Base-by-base conservation (phyloP, 2,113 vertebrate genomes). In the Reinhardtius hippoglossoides region DNA sequence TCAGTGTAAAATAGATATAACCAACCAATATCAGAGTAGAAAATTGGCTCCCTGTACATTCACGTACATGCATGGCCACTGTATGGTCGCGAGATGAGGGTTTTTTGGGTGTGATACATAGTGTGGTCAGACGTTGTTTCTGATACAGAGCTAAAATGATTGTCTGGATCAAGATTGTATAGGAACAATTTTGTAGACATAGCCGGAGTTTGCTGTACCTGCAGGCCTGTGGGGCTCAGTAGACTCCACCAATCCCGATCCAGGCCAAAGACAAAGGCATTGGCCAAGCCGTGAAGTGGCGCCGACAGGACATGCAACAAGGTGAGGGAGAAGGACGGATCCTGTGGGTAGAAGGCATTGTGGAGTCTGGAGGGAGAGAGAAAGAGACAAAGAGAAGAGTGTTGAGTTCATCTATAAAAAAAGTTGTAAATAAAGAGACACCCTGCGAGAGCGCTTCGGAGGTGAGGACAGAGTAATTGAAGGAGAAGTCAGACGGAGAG, bases 261-360 rank as follows among this genome's bases (percentile, higher is more conserved):
- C 80, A 95, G 83, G 69, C 93, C 89, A 74, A 95, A 95, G 35
- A 95, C 92, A 31, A 95, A 92, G 27, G 94, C 92, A 12, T 95
- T 95, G 89, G 93, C 93, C 89, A 95, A 80, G 8, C 94, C 94
- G n/a, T 95, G 93, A 60, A 95, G 94, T 4, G 94, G 94, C 3
- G 94, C 94, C 1, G 92, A 92, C 57, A 95, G 77, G 60, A 94
- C 94, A 65, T 95, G 94, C 40, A 95, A 80, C 75, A 95, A 75
- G 7, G 92, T 95, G 73, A 95, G 91, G 15, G 88, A 6, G 85
- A 95, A 95, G 61, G 93, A 91, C 3, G 94, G 93, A 20, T 89
- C 87, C 71, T 79, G 56, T 9, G 93, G 91, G 91, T 94, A 93
- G 74, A 93, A 79, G 65, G 93, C 93, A 46, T 95, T 94, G 54